Percentiles rank a stretch among this genome's conserved stretches.
Evolutionary conservation across 2,113 vertebrate genomes (phyloP).

Genomic region (Euleptes europaea): DNA sequence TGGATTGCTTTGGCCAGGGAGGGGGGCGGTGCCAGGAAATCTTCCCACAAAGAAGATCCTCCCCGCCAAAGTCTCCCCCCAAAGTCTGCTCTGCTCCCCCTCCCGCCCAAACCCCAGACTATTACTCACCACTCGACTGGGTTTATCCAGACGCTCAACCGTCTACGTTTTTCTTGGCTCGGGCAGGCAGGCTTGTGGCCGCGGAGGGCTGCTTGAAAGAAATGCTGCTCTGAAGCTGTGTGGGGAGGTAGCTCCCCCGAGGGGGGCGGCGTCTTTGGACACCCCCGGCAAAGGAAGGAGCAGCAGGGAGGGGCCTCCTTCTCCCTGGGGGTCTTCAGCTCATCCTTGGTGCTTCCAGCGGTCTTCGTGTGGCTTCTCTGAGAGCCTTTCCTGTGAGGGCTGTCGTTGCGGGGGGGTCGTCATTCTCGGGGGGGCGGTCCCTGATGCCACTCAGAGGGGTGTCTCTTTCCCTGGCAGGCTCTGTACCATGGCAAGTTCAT

Average conservation of each 20-base stretch:
- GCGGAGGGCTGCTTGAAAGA: constrained; percentile 60
- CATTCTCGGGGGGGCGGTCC: too few relatives aligned
- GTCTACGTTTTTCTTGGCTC: constrained; percentile 81
- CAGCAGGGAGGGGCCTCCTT: rapidly evolving
- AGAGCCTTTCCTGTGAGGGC: too few relatives aligned
- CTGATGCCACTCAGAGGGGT: rapidly evolving
- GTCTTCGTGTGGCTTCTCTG: not conserved
- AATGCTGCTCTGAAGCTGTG: constrained; percentile 53
- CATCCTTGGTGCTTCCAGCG: not conserved
- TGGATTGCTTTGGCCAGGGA: not conserved
- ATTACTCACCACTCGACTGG: constrained; percentile 74
- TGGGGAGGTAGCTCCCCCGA: constrained; percentile 34
- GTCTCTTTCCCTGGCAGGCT: constrained; percentile 72
- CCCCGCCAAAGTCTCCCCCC: too few relatives aligned
- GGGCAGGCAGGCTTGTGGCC: constrained; percentile 61
- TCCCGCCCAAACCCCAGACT: constrained; percentile 73
- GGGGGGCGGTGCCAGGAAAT: too few relatives aligned
- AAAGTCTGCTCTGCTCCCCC: too few relatives aligned
- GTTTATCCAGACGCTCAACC: constrained; percentile 64
- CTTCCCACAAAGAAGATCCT: too few relatives aligned
- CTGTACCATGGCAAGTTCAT: constrained; percentile 98
- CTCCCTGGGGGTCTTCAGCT: not conserved
- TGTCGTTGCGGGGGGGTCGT: too few relatives aligned
- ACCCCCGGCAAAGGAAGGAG: not conserved
- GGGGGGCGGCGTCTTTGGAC: constrained; percentile 29